These are phyloP conservation scores for Anoplophora glabripennis DNA, from an alignment of 1,140 invertebrate genomes.

Conservation along the genomic window DNA sequence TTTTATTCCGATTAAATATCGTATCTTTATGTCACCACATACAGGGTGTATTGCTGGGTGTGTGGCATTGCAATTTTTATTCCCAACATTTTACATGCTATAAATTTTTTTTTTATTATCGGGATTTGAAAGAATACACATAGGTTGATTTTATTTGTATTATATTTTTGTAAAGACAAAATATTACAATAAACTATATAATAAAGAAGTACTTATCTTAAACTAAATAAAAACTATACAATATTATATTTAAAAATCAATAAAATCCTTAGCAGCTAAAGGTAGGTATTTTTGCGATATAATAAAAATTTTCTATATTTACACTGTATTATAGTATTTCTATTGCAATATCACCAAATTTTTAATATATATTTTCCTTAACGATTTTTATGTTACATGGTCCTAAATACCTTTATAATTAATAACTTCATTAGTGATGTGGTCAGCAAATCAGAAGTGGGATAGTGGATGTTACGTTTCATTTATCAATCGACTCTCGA, in stretches of 20 bases:
- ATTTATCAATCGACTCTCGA: no score
- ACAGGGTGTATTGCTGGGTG: no score
- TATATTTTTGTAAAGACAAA: constrained; percentile 42
- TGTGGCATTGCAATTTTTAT: no score
- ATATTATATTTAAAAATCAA: constrained; percentile 38
- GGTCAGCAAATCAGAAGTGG: constrained; percentile 21
- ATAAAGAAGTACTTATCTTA: constrained; percentile 42
- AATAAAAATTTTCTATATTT: constrained; percentile 39
- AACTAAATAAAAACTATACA: constrained; percentile 43
- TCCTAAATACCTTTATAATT: no score
- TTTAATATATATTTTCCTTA: constrained; percentile 24
- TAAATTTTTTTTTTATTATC: no score
- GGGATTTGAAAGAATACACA: background rate
- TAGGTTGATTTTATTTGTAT: constrained; percentile 6
- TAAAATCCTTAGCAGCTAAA: constrained; percentile 33
- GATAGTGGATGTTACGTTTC: no score
- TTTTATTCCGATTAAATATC: no score
- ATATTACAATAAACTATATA: constrained; percentile 47
- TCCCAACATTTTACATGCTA: no score
- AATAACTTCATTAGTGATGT: background rate
- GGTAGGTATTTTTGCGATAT: constrained; percentile 36
- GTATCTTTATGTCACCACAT: no score
- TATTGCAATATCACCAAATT: constrained; percentile 39
- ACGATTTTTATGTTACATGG: no score
- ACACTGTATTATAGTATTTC: constrained; percentile 30